Conservation (phyloP, 2,888 invertebrate genomes). For the Drosophila nigricruria region DNA sequence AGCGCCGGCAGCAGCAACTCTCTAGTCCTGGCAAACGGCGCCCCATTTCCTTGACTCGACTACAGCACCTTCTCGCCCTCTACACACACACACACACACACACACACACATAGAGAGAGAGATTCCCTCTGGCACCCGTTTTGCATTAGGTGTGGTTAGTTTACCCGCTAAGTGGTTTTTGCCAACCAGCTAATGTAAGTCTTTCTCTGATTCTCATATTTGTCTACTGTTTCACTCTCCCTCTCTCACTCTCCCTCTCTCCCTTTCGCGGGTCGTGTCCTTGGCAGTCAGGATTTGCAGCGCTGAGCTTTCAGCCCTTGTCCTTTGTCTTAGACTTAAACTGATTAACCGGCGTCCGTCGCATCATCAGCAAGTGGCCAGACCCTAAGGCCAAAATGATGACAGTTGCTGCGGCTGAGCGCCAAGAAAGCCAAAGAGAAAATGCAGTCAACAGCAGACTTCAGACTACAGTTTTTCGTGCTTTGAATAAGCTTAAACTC, state of each 20-base stretch:
- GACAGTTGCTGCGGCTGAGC: constrained; percentile 27
- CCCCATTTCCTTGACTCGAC: constrained; percentile 21
- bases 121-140: constrained; percentile 12
- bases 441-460: constrained; percentile 28
- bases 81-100: constrained; percentile 5
- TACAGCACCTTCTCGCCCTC: not conserved
- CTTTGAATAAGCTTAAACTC: not conserved
- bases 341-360: constrained; percentile 61
- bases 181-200: constrained; percentile 52
- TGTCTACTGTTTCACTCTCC: constrained; percentile 14
- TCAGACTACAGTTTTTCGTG: not conserved
- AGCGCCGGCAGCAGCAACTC: constrained; percentile 30
- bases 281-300: constrained; percentile 20
- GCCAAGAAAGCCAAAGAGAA: not conserved
- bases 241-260: not conserved
- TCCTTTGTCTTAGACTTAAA: constrained; percentile 56
- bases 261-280: constrained; percentile 6
- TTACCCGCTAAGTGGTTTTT: constrained; percentile 76
- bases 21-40: constrained; percentile 23
- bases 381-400: constrained; percentile 25
- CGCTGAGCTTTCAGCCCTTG: constrained; percentile 17
- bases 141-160: constrained; percentile 71
- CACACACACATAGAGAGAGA: not conserved
- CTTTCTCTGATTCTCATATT: constrained; percentile 43
- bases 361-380: constrained; percentile 45